Percentiles rank a stretch among this genome's conserved stretches.
phyloP scores from a whole-genome alignment of 2,888 invertebrate species.

The Fragum sueziense region DNA sequence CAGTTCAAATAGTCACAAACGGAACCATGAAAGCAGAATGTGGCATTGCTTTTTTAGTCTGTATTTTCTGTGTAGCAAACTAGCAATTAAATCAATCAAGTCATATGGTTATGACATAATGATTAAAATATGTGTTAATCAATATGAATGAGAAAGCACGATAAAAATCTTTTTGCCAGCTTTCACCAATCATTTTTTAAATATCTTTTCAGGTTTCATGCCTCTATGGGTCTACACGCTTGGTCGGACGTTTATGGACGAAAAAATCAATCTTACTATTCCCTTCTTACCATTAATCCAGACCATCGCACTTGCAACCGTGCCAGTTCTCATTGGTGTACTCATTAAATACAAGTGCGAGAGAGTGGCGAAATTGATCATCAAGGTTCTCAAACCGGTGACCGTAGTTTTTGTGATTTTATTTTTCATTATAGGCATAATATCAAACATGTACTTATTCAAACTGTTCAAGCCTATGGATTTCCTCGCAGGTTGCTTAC shows the following conservation, averaged over 20 bases:
- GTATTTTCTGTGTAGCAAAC: too few relatives aligned
- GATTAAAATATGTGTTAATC: too few relatives aligned
- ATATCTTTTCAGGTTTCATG: constrained; percentile 88
- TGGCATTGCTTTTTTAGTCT: too few relatives aligned
- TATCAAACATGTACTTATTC: constrained; percentile 94
- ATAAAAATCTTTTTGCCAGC: not conserved
- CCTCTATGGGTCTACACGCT: constrained; percentile 95
- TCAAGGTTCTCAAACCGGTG: constrained; percentile 90
- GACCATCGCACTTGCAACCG: constrained; percentile 89
- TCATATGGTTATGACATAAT: too few relatives aligned
- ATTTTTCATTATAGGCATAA: constrained; percentile 92
- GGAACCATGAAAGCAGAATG: too few relatives aligned
- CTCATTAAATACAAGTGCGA: constrained; percentile 84
- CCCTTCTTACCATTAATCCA: constrained; percentile 90
- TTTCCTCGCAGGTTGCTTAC: constrained; percentile 71
- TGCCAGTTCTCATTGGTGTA: constrained; percentile 86
- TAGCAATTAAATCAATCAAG: too few relatives aligned
- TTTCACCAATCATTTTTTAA: not conserved
- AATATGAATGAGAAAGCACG: too few relatives aligned
- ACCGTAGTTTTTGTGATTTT: constrained; percentile 90
- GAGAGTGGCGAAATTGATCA: constrained; percentile 85
- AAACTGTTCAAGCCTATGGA: constrained; percentile 87
- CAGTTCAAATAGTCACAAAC: too few relatives aligned
- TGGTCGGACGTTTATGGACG: constrained; percentile 86
- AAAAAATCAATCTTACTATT: constrained; percentile 87